A percentile compares a stretch with the other conserved stretches of the same genome.
Evolutionary conservation across 2,113 vertebrate genomes (phyloP).

Genomic region (Coregonus clupeaformis): DNA sequence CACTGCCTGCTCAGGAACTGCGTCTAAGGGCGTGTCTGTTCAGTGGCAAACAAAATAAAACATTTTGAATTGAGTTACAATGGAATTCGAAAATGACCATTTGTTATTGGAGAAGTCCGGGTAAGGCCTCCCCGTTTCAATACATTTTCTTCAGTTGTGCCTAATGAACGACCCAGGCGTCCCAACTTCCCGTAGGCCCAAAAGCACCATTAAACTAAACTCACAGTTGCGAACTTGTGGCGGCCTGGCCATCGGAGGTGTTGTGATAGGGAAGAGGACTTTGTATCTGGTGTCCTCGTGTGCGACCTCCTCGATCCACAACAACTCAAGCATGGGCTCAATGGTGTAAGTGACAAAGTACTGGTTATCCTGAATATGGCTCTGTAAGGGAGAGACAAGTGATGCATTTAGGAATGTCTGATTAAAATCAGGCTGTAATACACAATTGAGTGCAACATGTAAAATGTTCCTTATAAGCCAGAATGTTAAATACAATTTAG

Average conservation of each 20-base stretch:
- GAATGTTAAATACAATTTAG: too few species aligned
- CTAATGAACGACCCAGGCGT: too few species aligned
- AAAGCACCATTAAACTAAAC: not conserved
- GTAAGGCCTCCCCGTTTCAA: too few species aligned
- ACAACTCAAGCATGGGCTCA: slow-evolving; percentile 72
- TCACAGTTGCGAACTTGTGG: slow-evolving; percentile 61
- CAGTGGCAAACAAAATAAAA: not conserved
- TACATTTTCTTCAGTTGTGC: too few species aligned
- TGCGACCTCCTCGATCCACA: slow-evolving; percentile 62
- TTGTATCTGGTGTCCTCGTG: slow-evolving; percentile 68
- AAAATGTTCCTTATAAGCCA: too few species aligned
- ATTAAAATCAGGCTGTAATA: too few species aligned
- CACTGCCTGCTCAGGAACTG: slow-evolving; percentile 38
- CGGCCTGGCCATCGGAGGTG: slow-evolving; percentile 34
- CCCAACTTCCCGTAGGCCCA: not conserved
- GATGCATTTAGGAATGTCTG: too few species aligned
- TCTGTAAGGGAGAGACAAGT: slow-evolving; percentile 51
- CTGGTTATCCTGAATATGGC: slow-evolving; percentile 40
- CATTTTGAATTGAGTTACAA: too few species aligned
- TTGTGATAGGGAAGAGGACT: slow-evolving; percentile 69
- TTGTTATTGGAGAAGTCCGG: too few species aligned
- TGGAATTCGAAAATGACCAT: too few species aligned
- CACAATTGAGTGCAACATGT: too few species aligned
- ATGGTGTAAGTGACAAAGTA: slow-evolving; percentile 61
- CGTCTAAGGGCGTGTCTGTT: slow-evolving; percentile 47